These are phyloP conservation scores for Pissodes strobi DNA, from an alignment of 1,140 invertebrate species.

Conservation along the genomic window DNA sequence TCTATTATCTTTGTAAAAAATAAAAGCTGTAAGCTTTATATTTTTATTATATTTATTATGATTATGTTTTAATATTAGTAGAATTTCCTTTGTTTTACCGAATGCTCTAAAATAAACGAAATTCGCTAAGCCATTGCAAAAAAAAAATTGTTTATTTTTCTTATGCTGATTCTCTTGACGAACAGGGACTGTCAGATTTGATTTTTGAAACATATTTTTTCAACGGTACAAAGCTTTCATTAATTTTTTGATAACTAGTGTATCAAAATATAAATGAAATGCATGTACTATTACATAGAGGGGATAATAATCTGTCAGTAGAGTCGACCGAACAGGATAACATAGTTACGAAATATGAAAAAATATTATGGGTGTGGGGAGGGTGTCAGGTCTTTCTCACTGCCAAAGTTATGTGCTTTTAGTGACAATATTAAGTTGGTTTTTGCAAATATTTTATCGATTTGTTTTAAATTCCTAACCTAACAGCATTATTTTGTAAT, in stretches of 20 bases:
- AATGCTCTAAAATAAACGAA: conserved; percentile 15
- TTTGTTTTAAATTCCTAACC: conserved; percentile 15
- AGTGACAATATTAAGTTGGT: conserved; percentile 31
- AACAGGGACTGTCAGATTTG: no score
- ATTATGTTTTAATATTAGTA: conserved; percentile 21
- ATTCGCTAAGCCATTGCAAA: conserved; percentile 12
- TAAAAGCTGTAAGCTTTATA: conserved; percentile 36
- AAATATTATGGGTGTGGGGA: conserved; percentile 23
- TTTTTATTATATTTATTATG: conserved; percentile 41
- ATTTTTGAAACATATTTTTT: no score
- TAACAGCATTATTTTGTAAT: conserved; percentile 18
- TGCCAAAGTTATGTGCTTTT: conserved; percentile 36
- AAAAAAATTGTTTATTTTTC: no score
- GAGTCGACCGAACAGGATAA: no score
- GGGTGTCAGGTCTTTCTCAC: conserved; percentile 35
- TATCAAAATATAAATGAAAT: no score
- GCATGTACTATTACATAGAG: no score
- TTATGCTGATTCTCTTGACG: no score
- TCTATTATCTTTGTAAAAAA: conserved; percentile 41
- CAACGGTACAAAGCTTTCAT: no score
- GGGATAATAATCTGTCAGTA: no score
- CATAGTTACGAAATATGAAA: background rate
- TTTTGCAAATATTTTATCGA: conserved; percentile 7
- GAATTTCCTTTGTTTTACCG: conserved; percentile 19
- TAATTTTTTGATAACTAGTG: no score